A percentile compares a stretch with the other conserved stretches of the same genome.
These are phyloP conservation scores for Exaiptasia diaphana DNA, from an alignment of 64 coral and sea anemone genomes.

Conservation along the genomic window DNA sequence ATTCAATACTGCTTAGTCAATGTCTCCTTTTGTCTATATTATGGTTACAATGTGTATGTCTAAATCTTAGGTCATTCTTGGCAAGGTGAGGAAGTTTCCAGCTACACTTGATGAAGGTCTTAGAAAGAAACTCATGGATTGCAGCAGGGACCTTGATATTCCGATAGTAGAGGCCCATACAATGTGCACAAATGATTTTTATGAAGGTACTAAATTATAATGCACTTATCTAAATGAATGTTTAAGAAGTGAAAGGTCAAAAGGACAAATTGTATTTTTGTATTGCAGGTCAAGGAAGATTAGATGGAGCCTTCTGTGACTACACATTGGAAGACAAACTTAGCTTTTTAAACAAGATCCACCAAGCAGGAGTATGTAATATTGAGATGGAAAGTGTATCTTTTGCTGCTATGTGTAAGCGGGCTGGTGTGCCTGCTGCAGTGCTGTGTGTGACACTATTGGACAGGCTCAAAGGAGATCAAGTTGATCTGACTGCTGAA, in stretches of 20 bases:
- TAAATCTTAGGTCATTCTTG: conserved; percentile 83
- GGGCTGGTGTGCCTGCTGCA: conserved; percentile 71
- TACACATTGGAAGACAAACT: conserved; percentile 85
- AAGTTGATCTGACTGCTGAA: conserved; percentile 51
- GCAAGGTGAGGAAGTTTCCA: conserved; percentile 63
- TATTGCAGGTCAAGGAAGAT: conserved; percentile 78
- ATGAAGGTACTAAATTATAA: conserved; percentile 92
- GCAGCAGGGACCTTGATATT: conserved; percentile 25
- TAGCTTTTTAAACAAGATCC: conserved; percentile 56
- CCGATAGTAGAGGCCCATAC: conserved; percentile 71
- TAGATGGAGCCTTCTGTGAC: conserved; percentile 94
- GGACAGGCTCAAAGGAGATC: conserved; percentile 73
- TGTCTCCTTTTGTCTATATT: too few species aligned
- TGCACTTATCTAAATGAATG: background rate
- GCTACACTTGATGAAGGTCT: conserved; percentile 65
- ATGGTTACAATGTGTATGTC: background rate
- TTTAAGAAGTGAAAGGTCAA: background rate
- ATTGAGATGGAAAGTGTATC: conserved; percentile 97
- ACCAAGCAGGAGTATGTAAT: conserved; percentile 73
- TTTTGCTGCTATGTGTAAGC: conserved; percentile 94
- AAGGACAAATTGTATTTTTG: background rate
- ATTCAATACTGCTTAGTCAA: too few species aligned
- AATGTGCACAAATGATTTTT: conserved; percentile 97
- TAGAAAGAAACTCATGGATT: conserved; percentile 55
- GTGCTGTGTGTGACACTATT: conserved; percentile 86